Evolutionary conservation across 2,797 vertebrate genomes (phyloP).

Genomic region (Trachops cirrhosus): DNA sequence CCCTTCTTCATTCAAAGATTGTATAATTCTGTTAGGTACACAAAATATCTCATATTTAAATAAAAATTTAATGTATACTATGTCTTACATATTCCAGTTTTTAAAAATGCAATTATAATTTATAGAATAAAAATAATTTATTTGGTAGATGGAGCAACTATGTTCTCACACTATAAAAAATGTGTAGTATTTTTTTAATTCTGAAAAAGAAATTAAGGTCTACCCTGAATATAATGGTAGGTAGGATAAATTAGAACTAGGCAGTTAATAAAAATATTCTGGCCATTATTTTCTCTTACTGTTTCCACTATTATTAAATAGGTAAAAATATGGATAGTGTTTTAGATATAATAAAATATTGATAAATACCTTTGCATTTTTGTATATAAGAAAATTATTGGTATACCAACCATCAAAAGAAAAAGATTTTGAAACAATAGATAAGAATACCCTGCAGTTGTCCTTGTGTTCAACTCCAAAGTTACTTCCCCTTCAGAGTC

Average conservation of each 20-base stretch:
- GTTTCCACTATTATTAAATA: background rate
- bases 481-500: slow-evolving; percentile 73
- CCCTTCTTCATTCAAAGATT: background rate
- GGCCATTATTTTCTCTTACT: background rate
- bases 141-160: background rate
- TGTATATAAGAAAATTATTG: background rate
- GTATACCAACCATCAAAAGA: background rate
- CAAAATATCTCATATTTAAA: background rate
- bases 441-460: background rate
- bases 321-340: background rate
- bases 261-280: slow-evolving; percentile 7
- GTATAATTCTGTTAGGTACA: background rate
- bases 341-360: slow-evolving; percentile 6
- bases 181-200: background rate
- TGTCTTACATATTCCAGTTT: background rate
- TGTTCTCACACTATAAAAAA: slow-evolving; percentile 14
- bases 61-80: background rate
- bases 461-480: background rate
- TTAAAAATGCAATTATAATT: background rate
- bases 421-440: background rate
- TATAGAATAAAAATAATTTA: background rate
- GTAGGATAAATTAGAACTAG: background rate
- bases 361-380: background rate
- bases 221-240: background rate
- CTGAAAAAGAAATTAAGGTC: background rate